These are phyloP conservation scores for Oligia strigilis DNA, from an alignment of 2,888 invertebrate genomes.

Conservation along the genomic window DNA sequence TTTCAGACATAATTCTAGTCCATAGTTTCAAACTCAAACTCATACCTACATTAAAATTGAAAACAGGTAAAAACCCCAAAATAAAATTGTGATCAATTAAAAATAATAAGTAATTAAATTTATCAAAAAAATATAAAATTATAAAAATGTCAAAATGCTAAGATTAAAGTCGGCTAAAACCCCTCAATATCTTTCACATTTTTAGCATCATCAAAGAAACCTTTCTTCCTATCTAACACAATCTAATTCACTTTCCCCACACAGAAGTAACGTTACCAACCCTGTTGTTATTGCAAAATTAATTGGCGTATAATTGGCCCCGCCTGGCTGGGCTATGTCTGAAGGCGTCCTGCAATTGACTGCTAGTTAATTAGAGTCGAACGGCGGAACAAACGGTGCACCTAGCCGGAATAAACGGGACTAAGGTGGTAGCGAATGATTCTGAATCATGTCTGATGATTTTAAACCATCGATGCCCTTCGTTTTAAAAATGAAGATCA, in stretches of 20 bases:
- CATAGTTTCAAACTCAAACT: no score
- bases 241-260: constrained; percentile 51
- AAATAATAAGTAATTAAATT: no score
- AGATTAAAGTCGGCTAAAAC: neutral
- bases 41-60: no score
- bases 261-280: constrained; percentile 55
- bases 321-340: constrained; percentile 83
- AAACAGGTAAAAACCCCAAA: no score
- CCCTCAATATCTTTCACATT: neutral
- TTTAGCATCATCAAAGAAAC: constrained; percentile 1
- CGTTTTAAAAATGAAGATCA: neutral
- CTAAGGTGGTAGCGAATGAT: constrained; percentile 51
- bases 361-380: constrained; percentile 86
- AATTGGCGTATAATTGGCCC: constrained; percentile 89
- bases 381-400: constrained; percentile 79
- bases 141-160: no score
- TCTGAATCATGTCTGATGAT: constrained; percentile 8
- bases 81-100: no score
- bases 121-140: no score
- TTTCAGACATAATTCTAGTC: no score
- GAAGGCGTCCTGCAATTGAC: constrained; percentile 88
- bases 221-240: constrained; percentile 10
- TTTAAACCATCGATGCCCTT: neutral
- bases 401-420: constrained; percentile 70
- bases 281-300: constrained; percentile 86